Evolutionary conservation across 1,140 invertebrate species (phyloP), one percentile per base, ranked within the genome.

Genomic region (Oppia nitens): DNA sequence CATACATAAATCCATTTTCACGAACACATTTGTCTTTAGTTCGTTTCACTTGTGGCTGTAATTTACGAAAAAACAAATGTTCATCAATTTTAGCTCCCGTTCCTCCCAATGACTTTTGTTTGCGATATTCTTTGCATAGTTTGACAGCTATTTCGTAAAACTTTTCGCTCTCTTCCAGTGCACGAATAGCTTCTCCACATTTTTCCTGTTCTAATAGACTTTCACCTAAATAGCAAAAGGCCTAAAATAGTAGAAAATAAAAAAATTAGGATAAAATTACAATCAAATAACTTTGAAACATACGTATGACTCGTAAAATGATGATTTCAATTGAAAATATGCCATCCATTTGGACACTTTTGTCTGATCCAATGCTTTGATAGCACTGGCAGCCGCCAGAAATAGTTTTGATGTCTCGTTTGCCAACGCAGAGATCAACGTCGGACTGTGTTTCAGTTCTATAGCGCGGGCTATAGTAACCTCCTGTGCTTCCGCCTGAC

Each of bases 401-500:
- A 81, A 84, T 63, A 82, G 68, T 65, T 78, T 77, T 26, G 78
- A 76, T 2, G 82, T 84, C 68, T 83, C 80, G 68, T 78, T 77
- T 14, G 81, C 77, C 45, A 84, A 68, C 24, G 79, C 75, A 49
- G 81, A 79, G 64, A 83, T 77, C 55, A 84, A 69, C 57, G 70
- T 75, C 12, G 78, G 64, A 61, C 76, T 76, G 66, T 84, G 82
- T 64, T 83, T 83, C 64, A 83, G 61, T 66, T 84, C 82, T 24
- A 84, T 77, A 11, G 82, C 82, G 71, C 81, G 4, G 40, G 25
- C 40, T 0, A 29, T 28, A 54, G 56, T 68, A 80, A 79, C 77
- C 76, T 84, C 82, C 69, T 84, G 82, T 3, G 82, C 82, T 71
- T 84, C 82, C 29, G 81, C 82, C 40, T 78, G 80, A 67, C 79